Conservation (phyloP, 2,797 vertebrate species). For the Salarias fasciatus region DNA sequence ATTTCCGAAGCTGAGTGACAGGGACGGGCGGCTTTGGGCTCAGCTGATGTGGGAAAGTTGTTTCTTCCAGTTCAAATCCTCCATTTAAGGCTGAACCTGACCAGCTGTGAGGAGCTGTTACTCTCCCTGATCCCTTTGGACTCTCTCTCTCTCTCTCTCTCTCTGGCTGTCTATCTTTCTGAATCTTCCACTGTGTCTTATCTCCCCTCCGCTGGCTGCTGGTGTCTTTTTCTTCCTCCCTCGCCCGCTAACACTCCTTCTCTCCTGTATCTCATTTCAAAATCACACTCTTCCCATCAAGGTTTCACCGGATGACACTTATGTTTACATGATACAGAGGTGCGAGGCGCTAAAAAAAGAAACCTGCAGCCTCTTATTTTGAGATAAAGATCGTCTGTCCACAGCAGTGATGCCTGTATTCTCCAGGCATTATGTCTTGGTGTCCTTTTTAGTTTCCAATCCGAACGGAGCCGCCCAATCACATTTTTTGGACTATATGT, state of each 20-base stretch:
- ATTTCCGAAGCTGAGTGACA: conserved; percentile 50
- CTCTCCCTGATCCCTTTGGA: conserved; percentile 39
- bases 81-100: conserved; percentile 33
- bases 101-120: conserved; percentile 35
- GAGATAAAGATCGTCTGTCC: too few relatives aligned
- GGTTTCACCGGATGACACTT: neutral
- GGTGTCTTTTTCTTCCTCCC: neutral
- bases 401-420: too few relatives aligned
- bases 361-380: neutral
- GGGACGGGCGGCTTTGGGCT: conserved; percentile 46
- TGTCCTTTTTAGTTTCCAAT: too few relatives aligned
- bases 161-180: neutral
- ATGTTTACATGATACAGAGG: neutral
- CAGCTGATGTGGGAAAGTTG: conserved; percentile 50
- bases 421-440: too few relatives aligned
- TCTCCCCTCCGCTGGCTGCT: neutral
- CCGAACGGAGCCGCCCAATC: too few relatives aligned
- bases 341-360: neutral
- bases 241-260: neutral
- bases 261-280: neutral
- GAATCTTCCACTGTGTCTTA: neutral
- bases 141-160: neutral
- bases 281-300: neutral
- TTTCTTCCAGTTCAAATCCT: conserved; percentile 52
- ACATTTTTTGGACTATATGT: too few relatives aligned